phyloP scores from a whole-genome alignment of 2,888 invertebrate species.

The Drosophila atripex region DNA sequence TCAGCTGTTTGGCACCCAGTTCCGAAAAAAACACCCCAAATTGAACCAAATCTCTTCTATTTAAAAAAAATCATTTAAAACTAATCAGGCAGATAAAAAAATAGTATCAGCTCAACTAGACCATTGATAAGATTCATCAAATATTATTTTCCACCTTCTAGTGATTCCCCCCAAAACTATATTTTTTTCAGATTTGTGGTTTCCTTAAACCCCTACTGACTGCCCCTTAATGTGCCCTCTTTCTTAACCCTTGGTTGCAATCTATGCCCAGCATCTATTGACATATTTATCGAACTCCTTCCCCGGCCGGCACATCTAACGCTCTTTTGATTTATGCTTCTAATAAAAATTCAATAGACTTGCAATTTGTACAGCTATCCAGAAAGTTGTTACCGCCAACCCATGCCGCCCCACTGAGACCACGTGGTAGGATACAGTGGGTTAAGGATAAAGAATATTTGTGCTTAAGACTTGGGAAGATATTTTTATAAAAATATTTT shows the following conservation, averaged over 20 bases:
- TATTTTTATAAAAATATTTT: background rate
- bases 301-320: conserved; percentile 35
- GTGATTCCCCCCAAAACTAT: background rate
- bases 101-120: background rate
- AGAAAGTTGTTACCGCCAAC: conserved; percentile 29
- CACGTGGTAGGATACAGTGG: conserved; percentile 56
- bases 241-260: conserved; percentile 29
- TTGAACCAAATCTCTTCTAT: background rate
- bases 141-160: background rate
- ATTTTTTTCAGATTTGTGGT: background rate
- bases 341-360: conserved; percentile 79
- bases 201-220: background rate
- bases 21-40: background rate
- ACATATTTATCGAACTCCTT: conserved; percentile 43
- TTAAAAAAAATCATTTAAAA: background rate
- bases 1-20: conserved; percentile 14
- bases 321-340: conserved; percentile 74
- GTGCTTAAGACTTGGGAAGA: background rate
- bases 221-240: no score
- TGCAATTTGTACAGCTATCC: conserved; percentile 73
- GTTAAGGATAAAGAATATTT: background rate
- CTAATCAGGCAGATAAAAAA: background rate
- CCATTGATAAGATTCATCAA: conserved; percentile 14
- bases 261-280: conserved; percentile 36
- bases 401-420: conserved; percentile 24